Evolutionary conservation across 2,888 invertebrate species (phyloP).

Genomic region (Druceiella hillmani): DNA sequence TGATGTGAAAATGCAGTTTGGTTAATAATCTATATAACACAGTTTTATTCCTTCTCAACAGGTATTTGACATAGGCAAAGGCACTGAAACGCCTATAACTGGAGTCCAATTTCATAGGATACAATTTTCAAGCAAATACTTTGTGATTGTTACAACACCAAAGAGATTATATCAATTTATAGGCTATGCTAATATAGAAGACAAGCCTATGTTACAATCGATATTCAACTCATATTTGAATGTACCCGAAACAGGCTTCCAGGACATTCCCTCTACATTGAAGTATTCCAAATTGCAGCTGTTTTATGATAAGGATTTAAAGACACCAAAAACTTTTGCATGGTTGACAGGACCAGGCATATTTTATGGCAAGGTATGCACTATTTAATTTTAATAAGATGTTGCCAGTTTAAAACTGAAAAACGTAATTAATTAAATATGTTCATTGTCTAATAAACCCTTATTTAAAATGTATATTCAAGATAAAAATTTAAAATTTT

Average conservation of each 20-base stretch:
- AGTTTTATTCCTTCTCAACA: too few relatives aligned
- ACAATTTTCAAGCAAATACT: constrained; percentile 65
- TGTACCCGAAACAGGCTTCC: constrained; percentile 63
- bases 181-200: constrained; percentile 69
- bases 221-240: constrained; percentile 75
- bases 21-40: too few relatives aligned
- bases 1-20: too few relatives aligned
- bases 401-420: neutral
- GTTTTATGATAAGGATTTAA: constrained; percentile 61
- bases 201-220: constrained; percentile 72
- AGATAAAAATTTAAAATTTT: too few relatives aligned
- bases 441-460: neutral
- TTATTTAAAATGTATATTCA: too few relatives aligned
- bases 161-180: constrained; percentile 84
- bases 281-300: constrained; percentile 77
- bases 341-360: constrained; percentile 86
- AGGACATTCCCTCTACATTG: constrained; percentile 66
- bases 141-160: constrained; percentile 79
- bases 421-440: constrained; percentile 1
- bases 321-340: constrained; percentile 72
- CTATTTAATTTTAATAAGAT: constrained; percentile 7
- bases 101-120: constrained; percentile 79
- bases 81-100: constrained; percentile 74
- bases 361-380: constrained; percentile 66
- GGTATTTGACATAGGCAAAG: constrained; percentile 85